Base-by-base conservation (phyloP, 1,140 invertebrate genomes). In the Papilio xuthus region DNA sequence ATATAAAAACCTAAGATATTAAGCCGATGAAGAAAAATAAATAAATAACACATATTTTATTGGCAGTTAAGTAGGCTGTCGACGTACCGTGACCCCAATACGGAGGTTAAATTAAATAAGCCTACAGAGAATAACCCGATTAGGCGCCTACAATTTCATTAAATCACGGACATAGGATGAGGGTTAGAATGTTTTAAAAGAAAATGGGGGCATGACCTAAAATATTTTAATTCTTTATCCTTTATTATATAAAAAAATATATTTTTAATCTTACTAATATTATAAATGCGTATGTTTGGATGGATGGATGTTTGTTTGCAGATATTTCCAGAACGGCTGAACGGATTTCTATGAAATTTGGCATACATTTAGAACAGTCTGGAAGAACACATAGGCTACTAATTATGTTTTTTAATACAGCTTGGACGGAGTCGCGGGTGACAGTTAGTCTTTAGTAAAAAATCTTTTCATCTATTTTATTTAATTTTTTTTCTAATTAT, bases 31-130 rank as follows among this genome's bases (percentile, higher is more conserved):
- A n/a, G n/a, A n/a, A 50, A 50, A 50, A 0, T 1, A 4, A 50
- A 72, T 77, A 44, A 56, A 23, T 60, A 26, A 28, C 4, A 23
- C 7, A 75, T n/a, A 63, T 26, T 76, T 28, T 37, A 72, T 23
- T 70, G 60, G n/a, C 41, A 53, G 41, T 41, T 75, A 44, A 75
- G 72, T 75, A 75, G 60, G 37, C 37, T 69, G 47, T 63, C n/a
- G 41, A 47, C 10, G 44, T 15, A 23, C n/a, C 70, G 12, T 79
- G 78, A 75, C 78, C 78, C 73, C 72, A 75, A 79, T 42, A 75
- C 20, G 37, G 41, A 72, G 70, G 70, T 72, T 72, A 72, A 72
- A 70, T 70, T 72, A 47, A 72, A 72, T 44, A 72, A 72, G 41
- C 42, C 70, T 63, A 72, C 23, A n/a, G 37, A 72, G 70, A 28